These are phyloP conservation scores for cattle (Bos taurus) DNA, from an alignment of 2,113 vertebrate genomes.

Conservation along the genomic window DNA sequence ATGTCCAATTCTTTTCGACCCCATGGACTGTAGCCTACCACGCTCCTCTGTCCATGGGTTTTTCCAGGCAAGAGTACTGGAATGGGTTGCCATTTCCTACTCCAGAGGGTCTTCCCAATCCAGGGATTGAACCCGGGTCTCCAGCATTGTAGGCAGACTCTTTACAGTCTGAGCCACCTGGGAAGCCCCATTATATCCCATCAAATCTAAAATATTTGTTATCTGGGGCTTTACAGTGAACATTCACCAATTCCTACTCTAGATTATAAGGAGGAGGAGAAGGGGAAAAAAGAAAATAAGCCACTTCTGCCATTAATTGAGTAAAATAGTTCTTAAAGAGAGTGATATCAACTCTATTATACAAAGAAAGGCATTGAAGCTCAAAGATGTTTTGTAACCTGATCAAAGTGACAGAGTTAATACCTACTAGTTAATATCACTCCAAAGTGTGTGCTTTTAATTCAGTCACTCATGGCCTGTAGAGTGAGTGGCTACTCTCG, in stretches of 20 bases:
- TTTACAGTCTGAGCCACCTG: background rate
- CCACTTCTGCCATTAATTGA: background rate
- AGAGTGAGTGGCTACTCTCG: background rate
- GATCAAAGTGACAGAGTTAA: background rate
- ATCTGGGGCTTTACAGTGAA: background rate
- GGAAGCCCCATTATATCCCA: background rate
- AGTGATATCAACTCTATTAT: background rate
- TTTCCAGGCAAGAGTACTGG: too few relatives aligned
- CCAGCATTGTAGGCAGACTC: rapidly evolving
- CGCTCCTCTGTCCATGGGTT: too few relatives aligned
- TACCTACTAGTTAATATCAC: background rate
- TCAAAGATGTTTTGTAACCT: background rate
- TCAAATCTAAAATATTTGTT: background rate
- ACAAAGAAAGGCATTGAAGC: background rate
- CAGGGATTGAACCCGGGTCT: too few relatives aligned
- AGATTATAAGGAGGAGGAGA: background rate
- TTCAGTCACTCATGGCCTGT: background rate
- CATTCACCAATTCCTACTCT: background rate
- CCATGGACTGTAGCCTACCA: too few relatives aligned
- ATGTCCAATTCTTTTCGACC: rapidly evolving
- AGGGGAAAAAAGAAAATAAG: background rate
- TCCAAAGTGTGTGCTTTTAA: background rate
- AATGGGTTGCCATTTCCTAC: too few relatives aligned
- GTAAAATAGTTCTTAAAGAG: background rate
- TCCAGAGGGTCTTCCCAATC: too few relatives aligned